Conservation (phyloP, 2,888 invertebrate species). For the Drosophila imparisetae region DNA sequence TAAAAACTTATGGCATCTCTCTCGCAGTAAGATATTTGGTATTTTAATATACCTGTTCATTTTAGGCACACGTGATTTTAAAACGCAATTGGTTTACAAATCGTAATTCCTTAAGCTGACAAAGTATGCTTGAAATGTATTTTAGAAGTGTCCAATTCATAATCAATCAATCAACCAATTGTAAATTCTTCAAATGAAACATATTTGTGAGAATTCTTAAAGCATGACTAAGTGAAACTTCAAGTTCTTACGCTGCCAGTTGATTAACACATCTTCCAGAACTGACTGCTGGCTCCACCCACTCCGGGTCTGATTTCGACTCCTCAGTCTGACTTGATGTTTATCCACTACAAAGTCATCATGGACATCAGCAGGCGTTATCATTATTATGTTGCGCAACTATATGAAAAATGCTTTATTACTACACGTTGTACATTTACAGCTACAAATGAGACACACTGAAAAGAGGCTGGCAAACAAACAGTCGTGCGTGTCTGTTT, state of each 20-base stretch:
- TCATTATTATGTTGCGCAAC: conserved; percentile 45
- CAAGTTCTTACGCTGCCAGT: conserved; percentile 20
- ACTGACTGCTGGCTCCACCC: conserved; percentile 28
- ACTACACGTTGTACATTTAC: conserved; percentile 65
- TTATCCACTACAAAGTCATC: conserved; percentile 63
- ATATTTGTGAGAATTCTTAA: conserved; percentile 1
- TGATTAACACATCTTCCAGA: conserved; percentile 61
- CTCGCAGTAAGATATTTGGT: not conserved
- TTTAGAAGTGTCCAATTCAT: not conserved
- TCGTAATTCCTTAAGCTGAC: not conserved
- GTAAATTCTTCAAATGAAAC: conserved; percentile 5
- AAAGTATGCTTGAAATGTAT: not conserved
- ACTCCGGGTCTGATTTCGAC: not conserved
- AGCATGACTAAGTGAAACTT: conserved; percentile 5
- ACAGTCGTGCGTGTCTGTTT: conserved; percentile 67
- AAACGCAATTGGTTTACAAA: not conserved
- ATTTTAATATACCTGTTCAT: not conserved
- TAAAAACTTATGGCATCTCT: not conserved
- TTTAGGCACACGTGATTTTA: not conserved
- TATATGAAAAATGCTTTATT: conserved; percentile 72
- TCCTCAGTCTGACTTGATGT: conserved; percentile 30
- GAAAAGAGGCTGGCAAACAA: conserved; percentile 53
- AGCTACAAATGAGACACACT: conserved; percentile 64
- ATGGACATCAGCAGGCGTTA: conserved; percentile 36
- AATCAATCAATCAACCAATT: conserved; percentile 6